A percentile compares a stretch with the other conserved stretches of the same genome.
phyloP scores from a whole-genome alignment of 2,888 invertebrate species.

The Drosophila diplacantha region DNA sequence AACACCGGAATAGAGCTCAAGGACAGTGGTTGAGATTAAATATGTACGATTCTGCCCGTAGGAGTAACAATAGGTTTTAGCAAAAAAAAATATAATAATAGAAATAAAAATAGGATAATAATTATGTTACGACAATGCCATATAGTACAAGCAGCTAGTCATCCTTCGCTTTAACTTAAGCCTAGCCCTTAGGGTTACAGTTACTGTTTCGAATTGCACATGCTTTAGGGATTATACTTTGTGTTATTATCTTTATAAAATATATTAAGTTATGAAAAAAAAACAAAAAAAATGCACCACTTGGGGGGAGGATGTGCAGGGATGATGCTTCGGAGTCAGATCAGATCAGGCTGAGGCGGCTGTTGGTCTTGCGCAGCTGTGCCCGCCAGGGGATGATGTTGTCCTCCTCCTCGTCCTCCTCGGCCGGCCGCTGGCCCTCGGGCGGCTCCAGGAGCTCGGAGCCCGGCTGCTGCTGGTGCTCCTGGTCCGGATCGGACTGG shows the following conservation, averaged over 20 bases:
- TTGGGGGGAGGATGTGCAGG: constrained; percentile 23
- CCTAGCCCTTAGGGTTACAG: constrained; percentile 22
- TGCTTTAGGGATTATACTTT: constrained; percentile 18
- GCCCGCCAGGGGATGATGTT: constrained; percentile 94
- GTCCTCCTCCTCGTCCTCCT: constrained; percentile 81
- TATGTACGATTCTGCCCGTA: constrained; percentile 23
- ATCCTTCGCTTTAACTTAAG: constrained; percentile 34
- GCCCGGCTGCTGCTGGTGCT: constrained; percentile 13
- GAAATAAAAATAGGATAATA: constrained; percentile 12
- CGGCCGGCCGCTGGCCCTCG: constrained; percentile 51
- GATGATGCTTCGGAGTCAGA: neutral
- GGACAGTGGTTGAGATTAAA: constrained; percentile 14
- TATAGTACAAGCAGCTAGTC: constrained; percentile 47
- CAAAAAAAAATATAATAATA: constrained; percentile 8
- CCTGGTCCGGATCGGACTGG: constrained; percentile 17
- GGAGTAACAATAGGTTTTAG: constrained; percentile 36
- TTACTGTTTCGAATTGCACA: constrained; percentile 52
- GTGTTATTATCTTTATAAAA: constrained; percentile 15
- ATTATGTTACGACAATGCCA: constrained; percentile 17
- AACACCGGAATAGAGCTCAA: constrained; percentile 31
- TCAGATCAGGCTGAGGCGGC: constrained; percentile 87
- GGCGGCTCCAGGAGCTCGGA: constrained; percentile 34
- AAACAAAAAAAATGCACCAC: constrained; percentile 61
- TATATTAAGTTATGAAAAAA: constrained; percentile 11
- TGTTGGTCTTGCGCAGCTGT: constrained; percentile 92